Conservation (phyloP, 2,113 vertebrate species). For the Nannobrachium achirus region DNA sequence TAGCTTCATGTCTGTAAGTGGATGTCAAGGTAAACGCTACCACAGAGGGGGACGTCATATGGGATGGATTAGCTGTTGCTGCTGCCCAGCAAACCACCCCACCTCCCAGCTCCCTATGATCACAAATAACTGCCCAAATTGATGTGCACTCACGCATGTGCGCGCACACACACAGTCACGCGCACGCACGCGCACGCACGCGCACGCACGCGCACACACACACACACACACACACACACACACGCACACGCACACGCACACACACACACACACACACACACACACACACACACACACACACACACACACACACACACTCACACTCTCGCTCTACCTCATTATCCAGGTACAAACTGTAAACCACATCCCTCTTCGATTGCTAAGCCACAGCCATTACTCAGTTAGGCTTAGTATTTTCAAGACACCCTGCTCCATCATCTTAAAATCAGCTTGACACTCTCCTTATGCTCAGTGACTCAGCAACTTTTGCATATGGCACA, state of each 20-base stretch:
- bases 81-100: neutral
- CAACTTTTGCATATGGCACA: slow-evolving; percentile 13
- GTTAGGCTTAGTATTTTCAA: neutral
- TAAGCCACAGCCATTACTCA: neutral
- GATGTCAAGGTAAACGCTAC: slow-evolving; percentile 32
- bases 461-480: slow-evolving; percentile 39
- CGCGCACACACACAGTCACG: neutral
- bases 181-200: neutral
- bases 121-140: neutral
- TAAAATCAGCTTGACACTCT: slow-evolving; percentile 23
- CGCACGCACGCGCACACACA: neutral
- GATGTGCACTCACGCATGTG: neutral
- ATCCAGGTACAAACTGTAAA: neutral
- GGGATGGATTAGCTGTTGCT: slow-evolving; percentile 31
- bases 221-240: neutral
- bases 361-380: neutral
- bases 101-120: slow-evolving; percentile 3
- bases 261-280: slow-evolving; percentile 3
- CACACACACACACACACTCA: neutral
- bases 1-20: neutral
- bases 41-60: slow-evolving; percentile 20
- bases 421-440: neutral
- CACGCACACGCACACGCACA: slow-evolving; percentile 4
- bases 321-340: neutral
- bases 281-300: neutral